Evolutionary conservation across 2,888 invertebrate genomes (phyloP), one percentile per base, ranked within the genome.

Genomic region (Mythimna pallens): DNA sequence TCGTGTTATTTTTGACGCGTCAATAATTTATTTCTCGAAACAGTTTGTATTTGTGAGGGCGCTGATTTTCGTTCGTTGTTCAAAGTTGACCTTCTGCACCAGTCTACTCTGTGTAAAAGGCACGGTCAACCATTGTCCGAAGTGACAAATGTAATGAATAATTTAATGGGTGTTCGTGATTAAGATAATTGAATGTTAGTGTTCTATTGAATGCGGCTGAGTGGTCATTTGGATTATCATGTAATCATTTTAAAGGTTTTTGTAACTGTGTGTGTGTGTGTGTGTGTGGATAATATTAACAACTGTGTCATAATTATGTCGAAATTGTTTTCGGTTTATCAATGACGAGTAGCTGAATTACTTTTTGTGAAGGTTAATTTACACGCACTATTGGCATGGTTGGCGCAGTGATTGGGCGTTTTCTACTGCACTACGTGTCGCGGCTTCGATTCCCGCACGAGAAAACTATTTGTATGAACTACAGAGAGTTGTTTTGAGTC

Each of bases 61-160:
- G 4, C 3, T 5, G 22, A 7, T 55, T 36, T 34, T 62, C 25
- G 1, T 5, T 20, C 0, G 22, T 17, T 25, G 7, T 25, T 4
- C 3, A 0, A 1, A 58, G 7, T 4, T 9, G 0, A 43, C 17
- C 58, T 74, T 75, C 73, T 73, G 58, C 2, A 22, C 4, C 22
- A 4, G 0, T 7, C 0, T 9, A 22, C 50, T 65, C 20, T 34
- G 50, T 61, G 9, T 7, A 73, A 34, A 66, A 75, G 58, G 9
- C 66, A 92, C 93, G 93, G 92, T 91, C 88, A 91, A 92, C 91
- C 93, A 92, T 88, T 82, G 92, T 91, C 94, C 92, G 89, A 70
- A 89, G 91, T 90, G 88, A 91, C 87, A 91, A 92, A 91, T 91
- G 89, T 86, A 86, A 91, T 93, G 93, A 93, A 94, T 94, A 93